Percentiles rank a stretch among this genome's conserved stretches.
phyloP scores from a whole-genome alignment of 1,140 invertebrate genomes.

The Megalopta genalis region DNA sequence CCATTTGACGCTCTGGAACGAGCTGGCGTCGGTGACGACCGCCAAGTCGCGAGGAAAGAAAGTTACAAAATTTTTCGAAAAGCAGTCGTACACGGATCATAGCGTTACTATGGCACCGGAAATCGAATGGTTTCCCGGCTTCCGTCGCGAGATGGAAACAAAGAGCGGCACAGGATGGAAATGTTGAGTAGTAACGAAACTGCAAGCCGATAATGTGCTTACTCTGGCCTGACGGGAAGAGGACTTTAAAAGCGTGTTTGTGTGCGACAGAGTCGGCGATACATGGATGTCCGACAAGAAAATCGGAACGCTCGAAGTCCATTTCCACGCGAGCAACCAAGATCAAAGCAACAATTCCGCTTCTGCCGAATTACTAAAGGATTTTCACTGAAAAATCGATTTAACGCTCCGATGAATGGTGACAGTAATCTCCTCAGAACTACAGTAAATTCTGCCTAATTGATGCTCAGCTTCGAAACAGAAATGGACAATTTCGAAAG shows the following conservation, averaged over 20 bases:
- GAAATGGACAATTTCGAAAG: no score
- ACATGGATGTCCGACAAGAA: background rate
- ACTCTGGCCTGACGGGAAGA: conserved; percentile 39
- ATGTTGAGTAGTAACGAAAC: conserved; percentile 49
- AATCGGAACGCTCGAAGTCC: background rate
- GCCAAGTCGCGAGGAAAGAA: background rate
- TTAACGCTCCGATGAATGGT: background rate
- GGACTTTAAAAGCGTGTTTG: conserved; percentile 46
- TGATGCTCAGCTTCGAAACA: no score
- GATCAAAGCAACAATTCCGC: background rate
- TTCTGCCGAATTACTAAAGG: background rate
- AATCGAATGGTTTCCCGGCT: conserved; percentile 3
- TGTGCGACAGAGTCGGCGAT: background rate
- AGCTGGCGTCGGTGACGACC: background rate
- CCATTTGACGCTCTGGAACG: background rate
- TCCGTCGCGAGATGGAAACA: conserved; percentile 2
- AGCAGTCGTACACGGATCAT: background rate
- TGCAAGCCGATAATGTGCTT: conserved; percentile 56
- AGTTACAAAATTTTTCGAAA: background rate
- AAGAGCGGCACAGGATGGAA: conserved; percentile 20
- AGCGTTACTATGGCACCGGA: background rate
- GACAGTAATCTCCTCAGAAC: background rate
- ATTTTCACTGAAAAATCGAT: background rate
- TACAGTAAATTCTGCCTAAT: no score
- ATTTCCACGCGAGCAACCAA: background rate